Percentiles rank a stretch among this genome's conserved stretches.
Conservation (phyloP, 2,797 vertebrate genomes). For the Eutrigla gurnardus region DNA sequence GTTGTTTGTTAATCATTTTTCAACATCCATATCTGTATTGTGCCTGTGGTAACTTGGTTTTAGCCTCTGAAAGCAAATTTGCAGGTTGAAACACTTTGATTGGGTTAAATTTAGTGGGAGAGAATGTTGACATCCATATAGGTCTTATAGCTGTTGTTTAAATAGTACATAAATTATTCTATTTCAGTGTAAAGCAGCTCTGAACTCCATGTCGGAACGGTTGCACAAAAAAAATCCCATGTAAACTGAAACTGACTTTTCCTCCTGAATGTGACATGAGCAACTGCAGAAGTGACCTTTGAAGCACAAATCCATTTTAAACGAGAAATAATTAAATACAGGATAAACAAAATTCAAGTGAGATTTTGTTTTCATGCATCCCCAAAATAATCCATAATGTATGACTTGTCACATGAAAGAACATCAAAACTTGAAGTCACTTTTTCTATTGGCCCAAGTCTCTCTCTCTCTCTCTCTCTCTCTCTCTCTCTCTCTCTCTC, state of each 20-base stretch:
- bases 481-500: neutral
- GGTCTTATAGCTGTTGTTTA: neutral
- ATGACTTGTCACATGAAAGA: neutral
- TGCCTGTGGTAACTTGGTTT: neutral
- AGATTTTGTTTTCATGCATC: neutral
- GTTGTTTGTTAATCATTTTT: neutral
- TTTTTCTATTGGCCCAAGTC: neutral
- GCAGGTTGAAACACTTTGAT: neutral
- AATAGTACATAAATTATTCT: neutral
- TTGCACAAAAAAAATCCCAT: neutral
- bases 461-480: neutral
- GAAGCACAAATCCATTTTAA: neutral
- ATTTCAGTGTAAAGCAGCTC: neutral
- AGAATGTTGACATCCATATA: neutral
- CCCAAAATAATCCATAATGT: slow-evolving; percentile 24
- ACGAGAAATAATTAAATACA: neutral
- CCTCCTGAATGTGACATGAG: neutral
- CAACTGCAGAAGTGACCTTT: neutral
- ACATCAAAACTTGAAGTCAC: neutral
- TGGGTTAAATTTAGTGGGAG: neutral
- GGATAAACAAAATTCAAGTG: neutral
- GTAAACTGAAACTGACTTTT: neutral
- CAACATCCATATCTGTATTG: neutral
- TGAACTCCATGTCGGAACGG: neutral
- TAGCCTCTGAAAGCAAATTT: too few relatives aligned